These are phyloP conservation scores for Dermochelys coriacea DNA, from an alignment of 2,797 vertebrate species.

Conservation along the genomic window DNA sequence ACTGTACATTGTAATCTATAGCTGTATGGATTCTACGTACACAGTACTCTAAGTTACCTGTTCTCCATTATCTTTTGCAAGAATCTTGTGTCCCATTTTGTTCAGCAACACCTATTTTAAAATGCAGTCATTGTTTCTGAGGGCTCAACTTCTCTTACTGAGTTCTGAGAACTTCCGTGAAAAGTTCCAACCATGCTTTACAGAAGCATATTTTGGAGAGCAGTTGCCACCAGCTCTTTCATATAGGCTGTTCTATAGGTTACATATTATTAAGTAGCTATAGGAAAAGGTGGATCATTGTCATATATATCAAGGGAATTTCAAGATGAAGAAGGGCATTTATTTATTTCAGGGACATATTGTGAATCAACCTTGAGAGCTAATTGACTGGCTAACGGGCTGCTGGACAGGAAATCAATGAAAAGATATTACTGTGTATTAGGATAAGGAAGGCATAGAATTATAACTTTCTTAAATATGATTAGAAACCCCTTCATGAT, in stretches of 20 bases:
- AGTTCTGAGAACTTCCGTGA: background rate
- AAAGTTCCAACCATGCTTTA: background rate
- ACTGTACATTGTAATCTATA: background rate
- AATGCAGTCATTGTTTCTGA: background rate
- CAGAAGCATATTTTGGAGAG: background rate
- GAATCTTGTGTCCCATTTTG: background rate
- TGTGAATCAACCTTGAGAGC: background rate
- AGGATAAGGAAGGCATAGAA: background rate
- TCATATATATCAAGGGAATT: rapidly evolving
- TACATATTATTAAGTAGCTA: background rate
- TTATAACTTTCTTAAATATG: background rate
- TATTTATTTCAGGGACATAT: rapidly evolving
- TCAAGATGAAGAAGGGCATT: background rate
- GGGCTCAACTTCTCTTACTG: background rate
- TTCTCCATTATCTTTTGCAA: background rate
- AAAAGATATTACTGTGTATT: background rate
- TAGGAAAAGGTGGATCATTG: background rate
- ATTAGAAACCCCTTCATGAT: background rate
- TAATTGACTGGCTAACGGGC: background rate
- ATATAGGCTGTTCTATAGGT: rapidly evolving
- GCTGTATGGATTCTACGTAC: background rate
- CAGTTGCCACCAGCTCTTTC: background rate
- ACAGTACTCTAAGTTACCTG: background rate
- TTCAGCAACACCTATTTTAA: background rate
- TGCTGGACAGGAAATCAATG: background rate